phyloP scores from a whole-genome alignment of 2,888 invertebrate species.

The Oxyteleia sp. region DNA sequence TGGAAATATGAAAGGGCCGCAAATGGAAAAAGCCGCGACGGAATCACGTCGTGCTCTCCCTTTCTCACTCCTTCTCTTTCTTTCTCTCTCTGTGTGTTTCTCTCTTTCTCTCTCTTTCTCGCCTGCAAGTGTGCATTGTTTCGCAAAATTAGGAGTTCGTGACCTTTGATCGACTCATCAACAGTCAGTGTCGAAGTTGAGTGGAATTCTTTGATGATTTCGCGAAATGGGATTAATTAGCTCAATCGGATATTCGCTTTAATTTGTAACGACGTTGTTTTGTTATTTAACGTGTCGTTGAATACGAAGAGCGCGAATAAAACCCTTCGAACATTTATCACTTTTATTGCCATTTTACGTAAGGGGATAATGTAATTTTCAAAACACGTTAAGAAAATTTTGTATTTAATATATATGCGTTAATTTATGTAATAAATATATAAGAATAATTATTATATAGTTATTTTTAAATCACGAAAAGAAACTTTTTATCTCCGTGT shows the following conservation, averaged over 20 bases:
- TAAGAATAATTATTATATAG: too few relatives aligned
- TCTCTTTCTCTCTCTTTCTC: constrained; percentile 10
- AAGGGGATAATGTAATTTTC: too few relatives aligned
- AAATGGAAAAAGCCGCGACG: constrained; percentile 62
- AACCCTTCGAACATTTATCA: too few relatives aligned
- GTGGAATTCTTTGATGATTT: constrained; percentile 41
- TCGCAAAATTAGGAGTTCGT: constrained; percentile 33
- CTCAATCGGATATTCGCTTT: constrained; percentile 8
- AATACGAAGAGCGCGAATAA: neutral
- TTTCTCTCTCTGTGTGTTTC: too few relatives aligned
- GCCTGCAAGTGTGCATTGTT: constrained; percentile 40
- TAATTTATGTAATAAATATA: too few relatives aligned
- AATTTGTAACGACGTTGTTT: constrained; percentile 27
- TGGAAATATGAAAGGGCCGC: constrained; percentile 64
- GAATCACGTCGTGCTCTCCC: constrained; percentile 39
- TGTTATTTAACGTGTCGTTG: neutral
- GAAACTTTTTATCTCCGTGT: constrained; percentile 9
- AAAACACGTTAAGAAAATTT: too few relatives aligned
- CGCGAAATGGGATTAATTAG: constrained; percentile 48
- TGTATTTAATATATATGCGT: too few relatives aligned
- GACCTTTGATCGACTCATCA: constrained; percentile 50
- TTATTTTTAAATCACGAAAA: neutral
- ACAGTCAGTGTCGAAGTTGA: constrained; percentile 5
- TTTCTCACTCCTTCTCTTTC: constrained; percentile 8
- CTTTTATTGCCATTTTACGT: too few relatives aligned